A percentile compares a stretch with the other conserved stretches of the same genome.
phyloP scores from a whole-genome alignment of 2,888 invertebrate genomes.

The Lysandra coridon region DNA sequence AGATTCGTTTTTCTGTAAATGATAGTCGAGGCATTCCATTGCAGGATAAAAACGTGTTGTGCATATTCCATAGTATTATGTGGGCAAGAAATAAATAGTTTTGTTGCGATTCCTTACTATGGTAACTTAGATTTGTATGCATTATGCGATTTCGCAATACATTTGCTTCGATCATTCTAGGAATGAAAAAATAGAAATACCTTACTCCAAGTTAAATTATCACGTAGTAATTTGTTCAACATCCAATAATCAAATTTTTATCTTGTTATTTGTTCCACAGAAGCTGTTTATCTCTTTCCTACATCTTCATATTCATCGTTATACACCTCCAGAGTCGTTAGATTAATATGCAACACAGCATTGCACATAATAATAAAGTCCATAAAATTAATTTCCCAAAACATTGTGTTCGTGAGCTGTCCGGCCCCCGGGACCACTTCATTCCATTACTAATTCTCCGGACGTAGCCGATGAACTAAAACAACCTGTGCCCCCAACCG shows the following conservation, averaged over 20 bases:
- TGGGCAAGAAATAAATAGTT: too few relatives aligned
- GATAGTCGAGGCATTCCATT: not conserved
- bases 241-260: too few relatives aligned
- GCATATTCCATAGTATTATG: not conserved
- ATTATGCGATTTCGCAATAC: too few relatives aligned
- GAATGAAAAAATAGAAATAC: too few relatives aligned
- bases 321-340: not conserved
- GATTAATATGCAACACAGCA: slow-evolving; percentile 24
- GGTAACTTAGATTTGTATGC: too few relatives aligned
- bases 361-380: slow-evolving; percentile 38
- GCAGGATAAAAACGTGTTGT: not conserved
- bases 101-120: too few relatives aligned
- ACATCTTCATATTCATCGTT: not conserved
- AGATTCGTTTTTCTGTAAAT: too few relatives aligned
- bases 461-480: slow-evolving; percentile 64
- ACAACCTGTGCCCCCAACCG: slow-evolving; percentile 44
- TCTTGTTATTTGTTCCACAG: too few relatives aligned
- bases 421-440: slow-evolving; percentile 65
- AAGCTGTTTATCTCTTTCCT: too few relatives aligned
- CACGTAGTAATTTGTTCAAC: too few relatives aligned
- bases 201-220: too few relatives aligned
- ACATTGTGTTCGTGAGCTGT: slow-evolving; percentile 48
- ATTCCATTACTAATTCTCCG: slow-evolving; percentile 70
- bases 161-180: too few relatives aligned
- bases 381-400: slow-evolving; percentile 48